Evolutionary conservation across 2,113 vertebrate species (phyloP).

Genomic region (Castor canadensis): DNA sequence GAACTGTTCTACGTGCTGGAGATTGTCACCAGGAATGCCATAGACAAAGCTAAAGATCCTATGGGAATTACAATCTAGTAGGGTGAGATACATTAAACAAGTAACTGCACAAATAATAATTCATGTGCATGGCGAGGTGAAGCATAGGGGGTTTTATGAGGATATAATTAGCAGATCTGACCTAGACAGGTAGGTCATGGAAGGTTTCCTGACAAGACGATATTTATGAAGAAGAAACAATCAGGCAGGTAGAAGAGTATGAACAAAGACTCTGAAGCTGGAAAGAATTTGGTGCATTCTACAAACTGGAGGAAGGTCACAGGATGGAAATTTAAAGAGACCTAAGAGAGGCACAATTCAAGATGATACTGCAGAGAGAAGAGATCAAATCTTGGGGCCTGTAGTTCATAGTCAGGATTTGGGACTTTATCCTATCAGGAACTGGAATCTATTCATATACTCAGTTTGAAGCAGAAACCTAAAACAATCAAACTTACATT

Average conservation of each 20-base stretch:
- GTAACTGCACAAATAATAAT: not conserved
- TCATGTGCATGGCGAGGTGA: not conserved
- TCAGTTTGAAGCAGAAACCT: not conserved
- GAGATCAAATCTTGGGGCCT: not conserved
- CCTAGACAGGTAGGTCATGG: not conserved
- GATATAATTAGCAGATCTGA: not conserved
- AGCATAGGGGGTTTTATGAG: not conserved
- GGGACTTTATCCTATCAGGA: not conserved
- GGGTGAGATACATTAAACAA: not conserved
- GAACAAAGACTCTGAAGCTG: not conserved
- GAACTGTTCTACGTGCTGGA: not conserved
- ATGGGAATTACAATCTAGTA: not conserved
- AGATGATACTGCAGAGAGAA: not conserved
- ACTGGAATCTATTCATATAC: not conserved
- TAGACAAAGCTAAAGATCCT: not conserved
- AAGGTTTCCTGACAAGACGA: not conserved
- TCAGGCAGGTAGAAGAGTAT: not conserved
- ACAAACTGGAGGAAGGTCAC: not conserved
- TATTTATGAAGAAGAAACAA: slow-evolving; percentile 4
- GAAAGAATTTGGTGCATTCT: not conserved
- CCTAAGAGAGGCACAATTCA: not conserved
- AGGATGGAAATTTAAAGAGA: not conserved
- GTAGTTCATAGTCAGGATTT: not conserved
- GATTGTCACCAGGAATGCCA: not conserved
- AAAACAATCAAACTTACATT: not conserved